Evolutionary conservation across 2,888 invertebrate species (phyloP), one percentile per base, ranked within the genome.

Genomic region (Nemapogon koenigi): DNA sequence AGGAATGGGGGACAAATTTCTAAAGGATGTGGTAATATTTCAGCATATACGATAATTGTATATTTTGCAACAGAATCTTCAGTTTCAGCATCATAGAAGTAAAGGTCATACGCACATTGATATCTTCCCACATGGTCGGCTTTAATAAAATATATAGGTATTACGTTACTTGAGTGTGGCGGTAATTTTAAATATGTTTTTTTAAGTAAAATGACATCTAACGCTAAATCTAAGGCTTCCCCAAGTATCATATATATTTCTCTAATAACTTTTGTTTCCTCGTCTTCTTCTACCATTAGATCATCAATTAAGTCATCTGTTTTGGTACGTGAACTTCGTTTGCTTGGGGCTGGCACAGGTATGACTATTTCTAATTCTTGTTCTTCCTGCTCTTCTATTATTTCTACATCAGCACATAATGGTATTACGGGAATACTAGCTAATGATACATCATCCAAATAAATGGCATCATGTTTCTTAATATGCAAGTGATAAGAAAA

Each of bases 11-110:
- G 76, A 10, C 44, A 10, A 46, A 76, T 55, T 46, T 51, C 40
- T 40, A 76, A 48, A 10, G 75, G 73, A 51, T 67, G 57, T 3
- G 64, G 57, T 31, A 70, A 46, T 38, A 66, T 52, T 49, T 73
- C 68, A 11, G 62, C 62, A 38, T 58, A 67, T 10, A 76, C 47
- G 48, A 52, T 61, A 0, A 59, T 37, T 4, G 50, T 55, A 55
- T 61, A 68, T 3, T 47, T 59, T 7, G 53, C 42, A 10, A 59
- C 29, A 2, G 56, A 35, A 13, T 49, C 42, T 14, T 59, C 48
- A 6, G 59, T 58, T 18, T 50, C 35, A 10, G 50, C 42, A 33
- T 67, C 56, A 35, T 43, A 50, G 41, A 71, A 59, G 33, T 59
- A 48, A 16, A 73, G 47, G 41, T 66, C 58, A 43, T 65, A 76